phyloP scores from a whole-genome alignment of 2,113 vertebrate species.

The Machaerirhynchus nigripectus region DNA sequence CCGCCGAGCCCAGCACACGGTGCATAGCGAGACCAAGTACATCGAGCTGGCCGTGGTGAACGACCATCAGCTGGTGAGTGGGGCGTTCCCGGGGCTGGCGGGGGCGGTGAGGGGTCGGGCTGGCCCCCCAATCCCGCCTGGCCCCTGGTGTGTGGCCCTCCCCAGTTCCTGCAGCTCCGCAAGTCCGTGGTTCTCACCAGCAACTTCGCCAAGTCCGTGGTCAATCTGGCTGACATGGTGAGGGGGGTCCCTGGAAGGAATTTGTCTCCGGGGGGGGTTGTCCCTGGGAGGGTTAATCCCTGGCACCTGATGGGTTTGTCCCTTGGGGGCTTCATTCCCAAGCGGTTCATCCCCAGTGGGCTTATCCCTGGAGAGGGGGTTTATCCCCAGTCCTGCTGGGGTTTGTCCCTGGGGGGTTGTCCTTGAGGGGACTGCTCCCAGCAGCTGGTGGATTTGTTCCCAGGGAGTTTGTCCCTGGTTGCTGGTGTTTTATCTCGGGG shows the following conservation, averaged over 20 bases:
- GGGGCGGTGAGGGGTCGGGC: accelerated
- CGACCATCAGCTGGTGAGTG: conserved; percentile 86
- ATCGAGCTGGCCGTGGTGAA: conserved; percentile 94
- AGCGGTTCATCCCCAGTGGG: background rate
- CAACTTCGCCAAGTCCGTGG: conserved; percentile 95
- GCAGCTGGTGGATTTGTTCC: background rate
- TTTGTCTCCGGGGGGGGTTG: background rate
- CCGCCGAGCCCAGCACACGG: conserved; percentile 83
- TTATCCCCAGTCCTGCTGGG: background rate
- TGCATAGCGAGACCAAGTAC: conserved; percentile 95
- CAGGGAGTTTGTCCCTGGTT: background rate
- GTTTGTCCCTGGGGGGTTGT: background rate
- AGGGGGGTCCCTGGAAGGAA: conserved; percentile 4
- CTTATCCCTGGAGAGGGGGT: background rate
- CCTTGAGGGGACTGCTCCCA: background rate
- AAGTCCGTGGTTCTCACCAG: conserved; percentile 87
- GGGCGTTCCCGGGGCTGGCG: accelerated
- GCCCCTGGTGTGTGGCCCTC: background rate
- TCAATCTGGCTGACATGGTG: conserved; percentile 94
- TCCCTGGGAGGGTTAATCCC: background rate
- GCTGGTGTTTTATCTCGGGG: background rate
- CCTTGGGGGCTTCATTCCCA: background rate
- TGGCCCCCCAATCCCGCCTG: background rate
- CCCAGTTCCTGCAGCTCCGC: conserved; percentile 86
- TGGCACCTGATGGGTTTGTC: background rate